Percentiles rank a stretch among this genome's conserved stretches.
Conservation (phyloP, 2,113 vertebrate genomes). For the Solea senegalensis region DNA sequence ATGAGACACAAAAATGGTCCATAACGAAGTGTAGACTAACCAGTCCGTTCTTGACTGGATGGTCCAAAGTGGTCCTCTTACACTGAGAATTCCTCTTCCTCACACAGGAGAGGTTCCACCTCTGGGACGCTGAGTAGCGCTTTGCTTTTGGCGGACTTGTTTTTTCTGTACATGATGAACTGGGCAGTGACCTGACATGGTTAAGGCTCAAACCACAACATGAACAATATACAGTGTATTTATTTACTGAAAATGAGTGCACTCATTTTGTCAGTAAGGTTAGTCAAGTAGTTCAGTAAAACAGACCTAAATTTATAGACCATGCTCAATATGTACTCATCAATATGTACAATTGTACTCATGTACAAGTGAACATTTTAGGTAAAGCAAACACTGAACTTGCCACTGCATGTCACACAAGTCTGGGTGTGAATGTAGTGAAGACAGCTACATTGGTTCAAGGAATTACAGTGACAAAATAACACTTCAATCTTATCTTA, state of each 20-base stretch:
- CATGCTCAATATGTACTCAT: no score
- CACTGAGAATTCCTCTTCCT: slow-evolving; percentile 54
- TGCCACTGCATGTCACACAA: no score
- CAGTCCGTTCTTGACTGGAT: neutral
- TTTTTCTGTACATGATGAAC: slow-evolving; percentile 71
- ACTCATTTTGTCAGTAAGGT: no score
- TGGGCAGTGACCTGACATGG: slow-evolving; percentile 72
- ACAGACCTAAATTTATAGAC: no score
- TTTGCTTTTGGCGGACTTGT: neutral
- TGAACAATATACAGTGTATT: neutral
- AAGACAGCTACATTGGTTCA: neutral
- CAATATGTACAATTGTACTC: no score
- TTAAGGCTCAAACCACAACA: slow-evolving; percentile 70
- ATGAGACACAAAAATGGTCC: neutral
- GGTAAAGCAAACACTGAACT: no score
- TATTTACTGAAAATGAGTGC: no score
- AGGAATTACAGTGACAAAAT: neutral
- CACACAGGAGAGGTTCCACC: slow-evolving; percentile 70
- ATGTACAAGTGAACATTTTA: no score
- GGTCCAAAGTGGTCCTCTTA: slow-evolving; percentile 28
- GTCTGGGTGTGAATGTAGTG: neutral
- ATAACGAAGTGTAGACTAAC: neutral
- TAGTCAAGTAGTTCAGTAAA: no score
- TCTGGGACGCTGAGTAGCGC: slow-evolving; percentile 53
- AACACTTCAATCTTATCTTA: no score